These are phyloP conservation scores for Phengaris alcon DNA, from an alignment of 2,888 invertebrate species.

Conservation along the genomic window DNA sequence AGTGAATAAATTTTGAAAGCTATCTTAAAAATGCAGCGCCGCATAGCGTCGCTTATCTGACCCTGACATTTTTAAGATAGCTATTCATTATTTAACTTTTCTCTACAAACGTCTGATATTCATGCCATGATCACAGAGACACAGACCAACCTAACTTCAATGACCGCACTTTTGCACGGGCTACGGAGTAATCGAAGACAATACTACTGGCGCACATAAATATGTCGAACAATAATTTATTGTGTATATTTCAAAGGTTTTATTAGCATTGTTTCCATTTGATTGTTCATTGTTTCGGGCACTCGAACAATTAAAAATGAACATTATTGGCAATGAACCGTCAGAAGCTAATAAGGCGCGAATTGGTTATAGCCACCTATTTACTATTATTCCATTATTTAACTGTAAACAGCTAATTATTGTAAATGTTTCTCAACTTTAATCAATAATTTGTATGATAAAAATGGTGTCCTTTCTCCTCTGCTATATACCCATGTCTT, in stretches of 20 bases:
- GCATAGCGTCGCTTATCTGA: no score
- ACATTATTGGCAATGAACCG: slow-evolving; percentile 38
- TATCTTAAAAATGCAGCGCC: no score
- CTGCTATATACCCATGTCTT: not conserved
- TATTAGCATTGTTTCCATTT: slow-evolving; percentile 53
- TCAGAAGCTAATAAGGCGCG: slow-evolving; percentile 31
- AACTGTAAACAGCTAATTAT: not conserved
- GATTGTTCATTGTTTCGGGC: slow-evolving; percentile 52
- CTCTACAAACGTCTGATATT: no score
- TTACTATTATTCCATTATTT: slow-evolving; percentile 6
- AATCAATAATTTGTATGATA: not conserved
- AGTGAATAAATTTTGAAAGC: no score
- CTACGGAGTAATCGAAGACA: not conserved
- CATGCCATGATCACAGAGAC: no score
- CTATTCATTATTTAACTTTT: no score
- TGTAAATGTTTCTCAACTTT: not conserved
- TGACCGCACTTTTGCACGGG: not conserved
- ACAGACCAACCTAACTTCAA: not conserved
- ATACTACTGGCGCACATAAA: not conserved
- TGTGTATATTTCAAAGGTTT: slow-evolving; percentile 48
- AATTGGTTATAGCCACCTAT: slow-evolving; percentile 24
- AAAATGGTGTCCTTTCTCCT: not conserved
- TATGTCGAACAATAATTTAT: slow-evolving; percentile 48
- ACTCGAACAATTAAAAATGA: slow-evolving; percentile 48
- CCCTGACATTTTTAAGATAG: no score